Evolutionary conservation across 2,888 invertebrate genomes (phyloP).

Genomic region (Thereva nobilitata): DNA sequence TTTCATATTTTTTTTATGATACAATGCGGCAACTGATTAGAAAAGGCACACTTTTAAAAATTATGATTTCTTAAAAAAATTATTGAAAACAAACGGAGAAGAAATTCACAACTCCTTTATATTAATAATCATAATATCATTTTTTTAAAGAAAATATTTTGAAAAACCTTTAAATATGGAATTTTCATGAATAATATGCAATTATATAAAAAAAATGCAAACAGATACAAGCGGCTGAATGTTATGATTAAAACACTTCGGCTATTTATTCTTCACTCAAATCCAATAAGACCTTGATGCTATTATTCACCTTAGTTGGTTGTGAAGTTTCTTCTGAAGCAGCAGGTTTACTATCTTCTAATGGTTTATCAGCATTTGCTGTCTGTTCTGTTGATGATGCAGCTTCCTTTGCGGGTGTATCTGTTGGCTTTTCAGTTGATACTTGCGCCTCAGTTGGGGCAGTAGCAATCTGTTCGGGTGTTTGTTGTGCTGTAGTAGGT

Average conservation of each 20-base stretch:
- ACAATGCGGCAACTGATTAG: too few relatives aligned
- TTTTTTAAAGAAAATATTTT: not conserved
- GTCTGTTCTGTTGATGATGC: constrained; percentile 8
- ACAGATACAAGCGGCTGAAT: constrained; percentile 16
- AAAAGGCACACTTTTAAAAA: too few relatives aligned
- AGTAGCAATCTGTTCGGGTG: not conserved
- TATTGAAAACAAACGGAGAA: too few relatives aligned
- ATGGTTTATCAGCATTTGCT: constrained; percentile 8
- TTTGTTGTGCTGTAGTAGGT: too few relatives aligned
- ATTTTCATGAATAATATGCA: not conserved
- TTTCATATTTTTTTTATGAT: too few relatives aligned
- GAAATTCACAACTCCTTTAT: too few relatives aligned
- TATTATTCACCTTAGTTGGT: constrained; percentile 32
- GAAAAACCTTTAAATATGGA: not conserved
- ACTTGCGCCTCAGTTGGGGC: not conserved
- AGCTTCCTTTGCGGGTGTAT: not conserved
- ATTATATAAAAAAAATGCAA: constrained; percentile 3
- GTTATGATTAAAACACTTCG: constrained; percentile 20
- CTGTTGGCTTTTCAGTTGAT: not conserved
- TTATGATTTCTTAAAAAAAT: too few relatives aligned
- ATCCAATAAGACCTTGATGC: constrained; percentile 30
- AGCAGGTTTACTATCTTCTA: constrained; percentile 16
- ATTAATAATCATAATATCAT: too few relatives aligned
- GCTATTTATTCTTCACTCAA: constrained; percentile 18
- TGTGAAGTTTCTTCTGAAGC: not conserved